These are phyloP conservation scores for Lepidocyrtinus sp. DNA, from an alignment of 2,888 invertebrate species.

Conservation along the genomic window DNA sequence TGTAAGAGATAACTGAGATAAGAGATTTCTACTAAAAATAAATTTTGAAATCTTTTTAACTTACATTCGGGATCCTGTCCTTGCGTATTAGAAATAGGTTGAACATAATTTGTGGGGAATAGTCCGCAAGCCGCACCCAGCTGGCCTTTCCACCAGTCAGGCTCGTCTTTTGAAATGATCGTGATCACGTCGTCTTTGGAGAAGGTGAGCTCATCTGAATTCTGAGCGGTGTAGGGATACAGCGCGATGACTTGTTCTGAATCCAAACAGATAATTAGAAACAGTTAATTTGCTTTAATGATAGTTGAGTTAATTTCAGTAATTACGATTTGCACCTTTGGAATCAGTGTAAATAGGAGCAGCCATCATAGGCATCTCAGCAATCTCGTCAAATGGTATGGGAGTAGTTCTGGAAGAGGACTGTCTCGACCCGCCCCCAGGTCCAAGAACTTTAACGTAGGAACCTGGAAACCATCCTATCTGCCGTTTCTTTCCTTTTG, in stretches of 20 bases:
- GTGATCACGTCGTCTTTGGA: slow-evolving; percentile 90
- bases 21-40: too few species aligned
- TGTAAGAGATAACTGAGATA: too few species aligned
- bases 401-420: slow-evolving; percentile 80
- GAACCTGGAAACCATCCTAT: slow-evolving; percentile 99
- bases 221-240: slow-evolving; percentile 94
- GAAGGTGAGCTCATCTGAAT: slow-evolving; percentile 90
- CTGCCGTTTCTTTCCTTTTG: slow-evolving; percentile 87
- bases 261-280: slow-evolving; percentile 65
- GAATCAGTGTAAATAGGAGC: slow-evolving; percentile 67
- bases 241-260: slow-evolving; percentile 91
- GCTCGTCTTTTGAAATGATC: slow-evolving; percentile 91
- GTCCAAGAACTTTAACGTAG: slow-evolving; percentile 71
- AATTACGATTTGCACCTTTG: slow-evolving; percentile 66
- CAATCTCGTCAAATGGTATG: slow-evolving; percentile 73
- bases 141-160: slow-evolving; percentile 99
- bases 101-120: slow-evolving; percentile 97
- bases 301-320: too few species aligned
- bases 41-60: slow-evolving; percentile 72
- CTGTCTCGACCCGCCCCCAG: slow-evolving; percentile 69
- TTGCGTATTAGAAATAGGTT: slow-evolving; percentile 75
- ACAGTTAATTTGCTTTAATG: too few species aligned
- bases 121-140: slow-evolving; percentile 90
- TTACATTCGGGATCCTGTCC: slow-evolving; percentile 74
- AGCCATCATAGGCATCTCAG: slow-evolving; percentile 67